Evolutionary conservation across 2,113 vertebrate genomes (phyloP).

Genomic region (Microcebus griseorufus): DNA sequence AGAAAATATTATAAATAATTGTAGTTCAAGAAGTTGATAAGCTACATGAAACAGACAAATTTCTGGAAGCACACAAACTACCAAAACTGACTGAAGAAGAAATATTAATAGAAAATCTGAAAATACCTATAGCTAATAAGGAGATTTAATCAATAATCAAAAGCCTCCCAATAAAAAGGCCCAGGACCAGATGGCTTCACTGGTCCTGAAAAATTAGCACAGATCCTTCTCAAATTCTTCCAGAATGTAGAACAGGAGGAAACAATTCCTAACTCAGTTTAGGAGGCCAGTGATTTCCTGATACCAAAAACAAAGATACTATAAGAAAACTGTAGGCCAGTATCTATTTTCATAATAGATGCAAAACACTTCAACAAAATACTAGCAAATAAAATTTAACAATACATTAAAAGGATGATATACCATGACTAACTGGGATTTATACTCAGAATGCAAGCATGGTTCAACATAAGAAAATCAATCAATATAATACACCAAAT

Average conservation of each 20-base stretch:
- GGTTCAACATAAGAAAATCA: background rate
- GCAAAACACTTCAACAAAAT: background rate
- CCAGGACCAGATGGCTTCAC: background rate
- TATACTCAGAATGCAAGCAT: background rate
- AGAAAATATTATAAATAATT: background rate
- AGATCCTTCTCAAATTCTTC: background rate
- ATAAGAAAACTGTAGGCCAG: background rate
- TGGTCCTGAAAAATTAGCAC: background rate
- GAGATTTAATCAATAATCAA: background rate
- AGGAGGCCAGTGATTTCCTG: background rate
- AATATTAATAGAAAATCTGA: background rate
- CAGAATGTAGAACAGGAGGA: background rate
- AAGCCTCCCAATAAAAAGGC: background rate
- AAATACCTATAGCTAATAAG: background rate
- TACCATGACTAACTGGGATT: background rate
- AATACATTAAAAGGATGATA: background rate
- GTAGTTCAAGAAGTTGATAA: background rate
- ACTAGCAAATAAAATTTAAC: background rate
- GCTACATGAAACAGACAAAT: background rate
- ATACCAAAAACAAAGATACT: background rate
- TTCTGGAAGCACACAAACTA: background rate
- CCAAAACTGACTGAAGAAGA: background rate
- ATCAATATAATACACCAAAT: background rate
- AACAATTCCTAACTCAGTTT: background rate
- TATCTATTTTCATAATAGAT: background rate